Base-by-base conservation (phyloP, 2,113 vertebrate species). In the Carassius carassius region DNA sequence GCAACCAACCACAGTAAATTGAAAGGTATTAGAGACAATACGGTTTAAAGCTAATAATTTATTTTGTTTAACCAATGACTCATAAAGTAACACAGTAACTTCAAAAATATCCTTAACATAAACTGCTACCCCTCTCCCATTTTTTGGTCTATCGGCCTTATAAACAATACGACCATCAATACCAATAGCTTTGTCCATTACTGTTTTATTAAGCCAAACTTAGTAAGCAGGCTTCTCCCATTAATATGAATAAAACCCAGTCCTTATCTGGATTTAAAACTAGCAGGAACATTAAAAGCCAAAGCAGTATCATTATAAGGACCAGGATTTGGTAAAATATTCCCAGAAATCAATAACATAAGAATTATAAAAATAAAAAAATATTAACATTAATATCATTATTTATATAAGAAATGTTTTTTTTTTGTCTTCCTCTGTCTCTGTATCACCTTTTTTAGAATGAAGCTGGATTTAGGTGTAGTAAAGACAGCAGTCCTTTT, bases 391-490 rank as follows among this genome's bases (percentile, higher is more conserved):
- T 41, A 41, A 44, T 44, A 44, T 44, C 14, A 32, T 32, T 67
- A 63, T 12, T 25, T 3, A 29, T 65, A 65, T 8, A 16, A 7
- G 0, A 16, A 29, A 65, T 65, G 6, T 2, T 23, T 32, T 32
- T 29, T 12, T 35, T 35, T 11, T 29, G 21, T 65, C 9, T 63
- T 17, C 35, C 41, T 77, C 10, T 79, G 44, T 83, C 7, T 11
- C 23, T 73, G 70, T 47, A 81, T 83, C 60, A 10, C 13, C 0
- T 73, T 73, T 73, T 63, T 87, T 78, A 98, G 97, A 92, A 94
- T 95, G 89, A 98, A 97, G 88, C 88, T 97, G 89, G 97, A 98
- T 89, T 94, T 97, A 3, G 96, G 95, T 65, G 95, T 96, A 88
- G 97, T 98, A 29, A 93, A 96, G 89, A 93, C 95, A 87, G 94